A percentile compares a stretch with the other conserved stretches of the same genome.
These are phyloP conservation scores for Pseudorectes ferrugineus DNA, from an alignment of 2,113 vertebrate species.

Conservation along the genomic window DNA sequence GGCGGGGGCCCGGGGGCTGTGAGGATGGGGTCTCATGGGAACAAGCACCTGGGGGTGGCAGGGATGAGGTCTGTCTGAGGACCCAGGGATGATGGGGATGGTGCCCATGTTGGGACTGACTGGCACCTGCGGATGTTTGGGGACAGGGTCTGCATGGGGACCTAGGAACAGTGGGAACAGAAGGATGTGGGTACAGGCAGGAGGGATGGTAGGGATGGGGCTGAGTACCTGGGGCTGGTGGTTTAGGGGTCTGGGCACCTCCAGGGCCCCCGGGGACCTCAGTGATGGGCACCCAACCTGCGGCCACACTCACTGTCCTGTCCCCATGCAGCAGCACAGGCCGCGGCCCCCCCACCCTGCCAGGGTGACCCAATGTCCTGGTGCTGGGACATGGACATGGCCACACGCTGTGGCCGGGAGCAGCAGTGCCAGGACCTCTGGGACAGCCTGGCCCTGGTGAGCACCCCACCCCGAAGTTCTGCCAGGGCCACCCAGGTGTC, in stretches of 20 bases:
- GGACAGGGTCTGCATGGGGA: neutral
- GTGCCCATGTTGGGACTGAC: neutral
- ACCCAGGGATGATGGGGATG: neutral
- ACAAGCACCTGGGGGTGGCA: too few relatives aligned
- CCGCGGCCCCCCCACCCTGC: accelerated
- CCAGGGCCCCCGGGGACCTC: too few relatives aligned
- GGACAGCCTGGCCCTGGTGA: neutral
- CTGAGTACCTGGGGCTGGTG: neutral
- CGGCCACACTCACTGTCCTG: accelerated
- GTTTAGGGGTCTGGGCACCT: neutral
- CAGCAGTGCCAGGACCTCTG: neutral
- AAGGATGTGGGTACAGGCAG: neutral
- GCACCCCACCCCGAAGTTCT: neutral
- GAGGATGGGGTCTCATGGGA: neutral
- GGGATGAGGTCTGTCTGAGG: neutral
- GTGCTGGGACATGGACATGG: neutral
- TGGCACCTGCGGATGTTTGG: accelerated
- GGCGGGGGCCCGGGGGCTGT: too few relatives aligned
- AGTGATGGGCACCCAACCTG: neutral
- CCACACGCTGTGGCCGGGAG: neutral
- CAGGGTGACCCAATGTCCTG: neutral
- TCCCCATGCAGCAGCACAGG: accelerated
- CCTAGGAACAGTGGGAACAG: neutral
- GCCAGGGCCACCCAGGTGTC: neutral
- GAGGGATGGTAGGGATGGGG: too few relatives aligned